Evolutionary conservation across 2,888 invertebrate genomes (phyloP).

Genomic region (Ditylenchus weischeri): DNA sequence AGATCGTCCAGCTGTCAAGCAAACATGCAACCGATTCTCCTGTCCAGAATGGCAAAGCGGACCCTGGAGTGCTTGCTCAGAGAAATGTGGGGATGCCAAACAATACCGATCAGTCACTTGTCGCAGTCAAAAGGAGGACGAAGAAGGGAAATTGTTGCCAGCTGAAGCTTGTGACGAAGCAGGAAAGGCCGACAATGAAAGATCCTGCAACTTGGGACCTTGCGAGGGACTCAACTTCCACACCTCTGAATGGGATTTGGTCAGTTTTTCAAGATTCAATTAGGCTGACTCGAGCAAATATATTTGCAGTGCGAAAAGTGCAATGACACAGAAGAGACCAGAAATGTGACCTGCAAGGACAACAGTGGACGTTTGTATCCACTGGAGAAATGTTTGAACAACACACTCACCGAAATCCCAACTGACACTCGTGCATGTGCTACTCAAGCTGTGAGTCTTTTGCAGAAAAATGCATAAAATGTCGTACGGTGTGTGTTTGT

Average conservation of each 20-base stretch:
- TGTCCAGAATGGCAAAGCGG: constrained; percentile 82
- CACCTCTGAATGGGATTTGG: constrained; percentile 65
- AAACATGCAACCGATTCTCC: constrained; percentile 72
- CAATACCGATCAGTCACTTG: constrained; percentile 59
- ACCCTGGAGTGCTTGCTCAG: constrained; percentile 86
- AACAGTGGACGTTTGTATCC: constrained; percentile 51
- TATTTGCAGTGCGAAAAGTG: constrained; percentile 49
- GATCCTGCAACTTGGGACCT: constrained; percentile 65
- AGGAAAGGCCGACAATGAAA: constrained; percentile 55
- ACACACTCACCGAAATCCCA: constrained; percentile 64
- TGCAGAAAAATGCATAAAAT: too few species aligned
- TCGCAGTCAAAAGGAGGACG: constrained; percentile 54
- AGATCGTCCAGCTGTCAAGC: constrained; percentile 54
- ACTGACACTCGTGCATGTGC: constrained; percentile 70
- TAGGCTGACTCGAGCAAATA: too few species aligned
- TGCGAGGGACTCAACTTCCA: constrained; percentile 71
- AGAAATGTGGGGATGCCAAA: constrained; percentile 69
- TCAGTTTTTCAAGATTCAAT: constrained; percentile 62
- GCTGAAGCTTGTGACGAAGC: constrained; percentile 68
- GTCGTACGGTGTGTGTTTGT: too few species aligned
- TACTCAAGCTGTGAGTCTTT: constrained; percentile 58
- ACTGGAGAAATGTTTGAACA: constrained; percentile 56
- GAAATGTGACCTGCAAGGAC: constrained; percentile 58
- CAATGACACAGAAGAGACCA: constrained; percentile 59
- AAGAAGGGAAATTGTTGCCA: constrained; percentile 69